Base-by-base conservation (phyloP, 1,140 invertebrate genomes). In the Pachypsylla venusta region DNA sequence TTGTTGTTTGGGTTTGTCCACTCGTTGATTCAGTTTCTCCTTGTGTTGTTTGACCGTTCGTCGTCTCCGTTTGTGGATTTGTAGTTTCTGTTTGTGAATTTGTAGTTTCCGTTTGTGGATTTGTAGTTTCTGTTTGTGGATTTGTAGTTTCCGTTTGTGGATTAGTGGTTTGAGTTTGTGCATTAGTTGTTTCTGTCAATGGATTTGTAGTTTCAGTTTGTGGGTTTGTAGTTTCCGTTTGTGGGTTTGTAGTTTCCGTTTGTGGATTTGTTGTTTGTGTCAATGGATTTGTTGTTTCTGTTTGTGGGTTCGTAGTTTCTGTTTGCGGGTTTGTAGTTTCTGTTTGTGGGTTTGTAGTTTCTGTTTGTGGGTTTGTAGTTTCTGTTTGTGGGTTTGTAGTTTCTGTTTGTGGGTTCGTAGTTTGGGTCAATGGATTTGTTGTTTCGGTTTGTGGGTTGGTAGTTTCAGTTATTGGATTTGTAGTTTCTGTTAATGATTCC, bases 361-460 rank as follows among this genome's bases (percentile, higher is more conserved):
- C 19, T 67, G 48, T 57, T 66, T 25, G 48, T 48, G 67, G 66
- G 14, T 67, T 65, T 60, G 64, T 62, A 16, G 62, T 19, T 25
- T n/a, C 53, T 16, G 60, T 59, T 20, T 64, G 54, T 5, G 54
- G 14, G 16, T 26, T 14, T 25, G 60, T 53, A 14, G 57, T 20
- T 24, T 56, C 30, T 13, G 63, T 56, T 42, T 22, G 53, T 54
- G 58, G 62, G 61, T 63, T 63, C 13, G 62, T 59, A 67, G 64
- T 61, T 62, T 63, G 59, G 4, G 66, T 74, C 62, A 68, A 71
- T 67, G 64, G 58, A 62, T 25, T 53, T 61, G 57, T 66, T 62
- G 55, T 16, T 14, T 26, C 20, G 2, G 60, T 54, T 14, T 53
- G 68, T 54, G 62, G 58, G 48, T 64, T 67, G 16, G 62, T 61